Percentiles rank a stretch among this genome's conserved stretches.
Evolutionary conservation across 2,113 vertebrate species (phyloP).

Genomic region (Columba janthina): DNA sequence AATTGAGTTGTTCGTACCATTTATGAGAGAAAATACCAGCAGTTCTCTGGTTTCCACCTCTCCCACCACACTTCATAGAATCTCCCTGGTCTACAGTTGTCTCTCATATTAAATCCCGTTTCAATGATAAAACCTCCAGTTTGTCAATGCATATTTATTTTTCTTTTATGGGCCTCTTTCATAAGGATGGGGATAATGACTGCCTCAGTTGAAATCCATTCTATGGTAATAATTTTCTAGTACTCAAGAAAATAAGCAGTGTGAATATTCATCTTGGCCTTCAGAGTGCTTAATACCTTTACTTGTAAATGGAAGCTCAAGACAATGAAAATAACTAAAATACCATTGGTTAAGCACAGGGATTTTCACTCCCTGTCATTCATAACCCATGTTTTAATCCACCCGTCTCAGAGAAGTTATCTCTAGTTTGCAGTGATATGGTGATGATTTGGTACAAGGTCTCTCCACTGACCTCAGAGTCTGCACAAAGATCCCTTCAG

Average conservation of each 20-base stretch:
- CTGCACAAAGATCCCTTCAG: background rate
- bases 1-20: background rate
- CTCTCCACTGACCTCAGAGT: background rate
- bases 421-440: background rate
- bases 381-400: background rate
- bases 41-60: background rate
- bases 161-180: background rate
- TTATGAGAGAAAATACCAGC: background rate
- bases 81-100: background rate
- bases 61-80: background rate
- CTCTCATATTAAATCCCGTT: background rate
- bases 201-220: background rate
- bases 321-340: background rate
- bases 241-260: background rate
- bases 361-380: background rate
- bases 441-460: background rate
- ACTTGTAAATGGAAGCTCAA: background rate
- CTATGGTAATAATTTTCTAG: background rate
- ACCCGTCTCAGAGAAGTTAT: background rate
- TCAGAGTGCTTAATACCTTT: background rate
- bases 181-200: background rate
- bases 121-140: background rate
- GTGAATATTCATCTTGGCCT: slow-evolving; percentile 3
- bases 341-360: background rate
- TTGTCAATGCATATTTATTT: background rate